A percentile compares a stretch with the other conserved stretches of the same genome.
phyloP scores from a whole-genome alignment of 2,113 vertebrate species.

The Vulpes lagopus region DNA sequence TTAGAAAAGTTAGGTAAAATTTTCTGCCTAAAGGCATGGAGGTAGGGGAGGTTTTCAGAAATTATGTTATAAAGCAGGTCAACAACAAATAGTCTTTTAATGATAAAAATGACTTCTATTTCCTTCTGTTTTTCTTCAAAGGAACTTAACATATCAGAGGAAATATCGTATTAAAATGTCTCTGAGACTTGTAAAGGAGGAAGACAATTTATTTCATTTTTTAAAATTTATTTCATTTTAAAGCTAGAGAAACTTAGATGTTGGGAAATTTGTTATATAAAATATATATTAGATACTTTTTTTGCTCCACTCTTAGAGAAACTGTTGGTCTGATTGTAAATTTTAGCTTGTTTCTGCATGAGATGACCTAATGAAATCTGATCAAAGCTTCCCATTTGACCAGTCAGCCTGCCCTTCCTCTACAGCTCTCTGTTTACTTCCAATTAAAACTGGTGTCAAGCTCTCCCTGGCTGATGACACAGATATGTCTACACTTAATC shows the following conservation, averaged over 20 bases:
- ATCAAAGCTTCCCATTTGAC: constrained; percentile 59
- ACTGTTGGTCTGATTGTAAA: constrained; percentile 3
- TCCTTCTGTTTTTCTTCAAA: constrained; percentile 57
- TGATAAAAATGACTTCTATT: neutral
- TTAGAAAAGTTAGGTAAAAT: constrained; percentile 41
- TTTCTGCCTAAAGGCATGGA: neutral
- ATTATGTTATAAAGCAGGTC: neutral
- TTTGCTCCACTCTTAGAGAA: neutral
- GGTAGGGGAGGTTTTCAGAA: neutral
- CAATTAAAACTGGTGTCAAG: constrained; percentile 64
- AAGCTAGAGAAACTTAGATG: constrained; percentile 20
- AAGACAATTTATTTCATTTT: constrained; percentile 19
- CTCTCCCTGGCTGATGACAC: constrained; percentile 18
- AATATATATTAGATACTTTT: neutral
- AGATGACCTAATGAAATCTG: constrained; percentile 56
- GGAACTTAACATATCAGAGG: constrained; percentile 30
- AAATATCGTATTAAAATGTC: constrained; percentile 37
- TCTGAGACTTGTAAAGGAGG: neutral
- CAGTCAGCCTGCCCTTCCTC: constrained; percentile 48
- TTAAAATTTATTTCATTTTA: constrained; percentile 33
- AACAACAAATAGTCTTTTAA: constrained; percentile 32
- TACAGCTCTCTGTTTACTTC: constrained; percentile 56
- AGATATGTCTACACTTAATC: constrained; percentile 53
- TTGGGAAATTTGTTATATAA: neutral
- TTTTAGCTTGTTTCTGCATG: neutral